Conservation (phyloP, 1,140 invertebrate genomes). For the Trichoplusia ni region DNA sequence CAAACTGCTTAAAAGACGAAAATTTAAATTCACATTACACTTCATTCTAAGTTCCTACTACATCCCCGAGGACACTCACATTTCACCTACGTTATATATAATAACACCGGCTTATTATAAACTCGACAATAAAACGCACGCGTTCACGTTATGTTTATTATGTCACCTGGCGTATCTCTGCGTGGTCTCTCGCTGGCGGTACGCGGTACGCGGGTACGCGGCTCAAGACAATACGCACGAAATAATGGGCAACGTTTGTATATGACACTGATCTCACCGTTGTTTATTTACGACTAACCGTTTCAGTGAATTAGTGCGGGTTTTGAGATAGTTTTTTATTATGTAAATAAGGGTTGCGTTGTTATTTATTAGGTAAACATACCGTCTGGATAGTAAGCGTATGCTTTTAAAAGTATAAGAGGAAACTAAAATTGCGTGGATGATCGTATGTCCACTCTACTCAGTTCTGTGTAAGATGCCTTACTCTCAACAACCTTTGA, state of each 20-base stretch:
- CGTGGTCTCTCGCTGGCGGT: background rate
- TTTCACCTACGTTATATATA: background rate
- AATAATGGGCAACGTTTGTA: slow-evolving; percentile 9
- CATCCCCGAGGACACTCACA: background rate
- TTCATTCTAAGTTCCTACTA: background rate
- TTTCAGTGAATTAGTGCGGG: slow-evolving; percentile 12
- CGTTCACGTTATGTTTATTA: slow-evolving; percentile 41
- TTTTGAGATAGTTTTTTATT: background rate
- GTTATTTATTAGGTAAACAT: background rate
- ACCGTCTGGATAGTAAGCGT: too few species aligned
- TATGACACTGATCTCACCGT: slow-evolving; percentile 8
- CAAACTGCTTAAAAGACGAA: background rate
- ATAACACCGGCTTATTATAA: slow-evolving; percentile 46
- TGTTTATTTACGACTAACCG: slow-evolving; percentile 6
- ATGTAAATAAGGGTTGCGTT: background rate
- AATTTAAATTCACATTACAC: background rate
- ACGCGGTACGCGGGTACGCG: slow-evolving; percentile 5
- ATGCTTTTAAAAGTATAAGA: too few species aligned
- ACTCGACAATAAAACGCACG: slow-evolving; percentile 58
- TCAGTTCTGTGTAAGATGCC: too few species aligned
- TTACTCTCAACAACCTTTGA: too few species aligned
- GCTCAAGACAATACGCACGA: slow-evolving; percentile 29
- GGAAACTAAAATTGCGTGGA: too few species aligned
- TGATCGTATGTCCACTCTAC: too few species aligned
- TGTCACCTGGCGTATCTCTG: slow-evolving; percentile 29